These are phyloP conservation scores for Coenonympha arcania DNA, from an alignment of 2,888 invertebrate genomes.

Conservation along the genomic window DNA sequence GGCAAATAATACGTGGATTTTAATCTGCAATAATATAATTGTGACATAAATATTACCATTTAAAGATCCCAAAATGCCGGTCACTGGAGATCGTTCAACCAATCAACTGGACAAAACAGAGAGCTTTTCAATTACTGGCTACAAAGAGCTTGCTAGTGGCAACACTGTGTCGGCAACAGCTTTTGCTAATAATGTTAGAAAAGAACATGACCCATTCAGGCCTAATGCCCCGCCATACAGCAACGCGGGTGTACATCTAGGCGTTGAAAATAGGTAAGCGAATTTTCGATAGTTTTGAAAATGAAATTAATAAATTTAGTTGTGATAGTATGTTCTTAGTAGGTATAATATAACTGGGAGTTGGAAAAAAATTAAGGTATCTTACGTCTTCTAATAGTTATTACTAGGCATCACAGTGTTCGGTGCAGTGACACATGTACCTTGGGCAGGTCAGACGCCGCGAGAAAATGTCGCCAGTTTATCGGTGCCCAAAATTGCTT, in stretches of 20 bases:
- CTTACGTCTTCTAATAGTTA: too few species aligned
- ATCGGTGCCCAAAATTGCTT: too few species aligned
- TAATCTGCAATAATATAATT: not conserved
- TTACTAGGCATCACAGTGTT: too few species aligned
- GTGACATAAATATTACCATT: too few species aligned
- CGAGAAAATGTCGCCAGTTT: too few species aligned
- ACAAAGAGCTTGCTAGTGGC: constrained; percentile 17
- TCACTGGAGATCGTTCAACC: constrained; percentile 4
- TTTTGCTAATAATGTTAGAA: constrained; percentile 20
- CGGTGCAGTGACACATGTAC: too few species aligned
- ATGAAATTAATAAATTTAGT: too few species aligned
- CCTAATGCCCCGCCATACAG: constrained; percentile 18
- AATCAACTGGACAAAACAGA: constrained; percentile 23
- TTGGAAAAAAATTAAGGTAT: too few species aligned
- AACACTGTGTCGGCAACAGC: constrained; percentile 12
- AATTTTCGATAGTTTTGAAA: too few species aligned
- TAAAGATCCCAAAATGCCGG: constrained; percentile 9
- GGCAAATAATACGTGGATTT: not conserved
- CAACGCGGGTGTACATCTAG: constrained; percentile 18
- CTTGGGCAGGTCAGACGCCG: too few species aligned
- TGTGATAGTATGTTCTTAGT: too few species aligned
- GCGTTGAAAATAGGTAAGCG: constrained; percentile 19
- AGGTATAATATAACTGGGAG: too few species aligned
- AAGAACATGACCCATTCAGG: constrained; percentile 10
- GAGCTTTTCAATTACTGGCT: constrained; percentile 23